Percentiles rank a stretch among this genome's conserved stretches.
Conservation (phyloP, 2,888 invertebrate genomes). For the Stenchaetothrips biformis region DNA sequence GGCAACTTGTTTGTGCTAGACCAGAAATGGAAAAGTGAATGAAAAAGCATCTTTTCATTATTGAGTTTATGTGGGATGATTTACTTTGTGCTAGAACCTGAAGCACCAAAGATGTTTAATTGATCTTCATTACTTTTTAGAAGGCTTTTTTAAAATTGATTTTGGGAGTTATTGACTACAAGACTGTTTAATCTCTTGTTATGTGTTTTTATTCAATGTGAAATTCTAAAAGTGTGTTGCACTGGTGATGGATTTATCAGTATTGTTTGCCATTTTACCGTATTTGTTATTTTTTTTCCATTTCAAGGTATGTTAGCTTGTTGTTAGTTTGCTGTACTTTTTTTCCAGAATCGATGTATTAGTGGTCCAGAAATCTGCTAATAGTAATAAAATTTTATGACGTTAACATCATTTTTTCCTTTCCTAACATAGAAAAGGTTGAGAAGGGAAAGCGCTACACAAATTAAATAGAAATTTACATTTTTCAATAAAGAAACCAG, state of each 20-base stretch:
- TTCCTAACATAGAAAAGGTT: too few species aligned
- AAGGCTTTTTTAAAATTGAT: not conserved
- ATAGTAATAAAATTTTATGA: too few species aligned
- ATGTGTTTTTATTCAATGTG: not conserved
- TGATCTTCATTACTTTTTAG: not conserved
- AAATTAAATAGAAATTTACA: too few species aligned
- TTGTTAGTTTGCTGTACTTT: too few species aligned
- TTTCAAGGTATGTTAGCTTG: too few species aligned
- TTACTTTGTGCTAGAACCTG: not conserved
- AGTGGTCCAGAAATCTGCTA: too few species aligned
- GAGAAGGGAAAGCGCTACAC: too few species aligned
- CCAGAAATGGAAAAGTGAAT: not conserved
- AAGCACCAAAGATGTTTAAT: not conserved
- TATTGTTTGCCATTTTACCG: not conserved
- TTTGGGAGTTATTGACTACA: not conserved
- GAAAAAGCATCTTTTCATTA: not conserved
- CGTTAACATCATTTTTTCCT: too few species aligned
- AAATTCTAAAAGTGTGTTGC: not conserved
- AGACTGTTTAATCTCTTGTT: not conserved
- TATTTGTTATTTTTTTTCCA: not conserved
- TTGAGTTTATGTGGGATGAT: not conserved
- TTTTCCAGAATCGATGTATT: too few species aligned
- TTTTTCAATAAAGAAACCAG: too few species aligned
- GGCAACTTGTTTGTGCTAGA: not conserved
- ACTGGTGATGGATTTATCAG: not conserved